These are phyloP conservation scores for Nannobrachium achirus DNA, from an alignment of 2,113 vertebrate species.

Conservation along the genomic window DNA sequence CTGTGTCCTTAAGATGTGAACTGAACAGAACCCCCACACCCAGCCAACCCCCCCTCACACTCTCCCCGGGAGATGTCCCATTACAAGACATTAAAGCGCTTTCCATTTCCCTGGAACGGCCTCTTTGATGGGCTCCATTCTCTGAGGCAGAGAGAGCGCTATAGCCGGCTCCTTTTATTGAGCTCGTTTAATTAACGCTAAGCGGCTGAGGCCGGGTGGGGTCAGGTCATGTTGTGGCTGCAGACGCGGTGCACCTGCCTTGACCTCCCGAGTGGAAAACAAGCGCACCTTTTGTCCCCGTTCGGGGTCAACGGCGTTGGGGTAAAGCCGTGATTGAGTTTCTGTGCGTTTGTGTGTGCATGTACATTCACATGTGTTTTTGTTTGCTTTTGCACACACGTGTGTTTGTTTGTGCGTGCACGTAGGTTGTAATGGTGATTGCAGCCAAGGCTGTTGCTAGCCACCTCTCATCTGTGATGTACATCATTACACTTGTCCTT, in stretches of 20 bases:
- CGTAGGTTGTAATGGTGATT: conserved; percentile 18
- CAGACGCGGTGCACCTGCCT: conserved; percentile 25
- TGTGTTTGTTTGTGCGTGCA: conserved; percentile 19
- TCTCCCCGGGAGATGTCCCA: too few relatives aligned
- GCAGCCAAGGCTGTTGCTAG: conserved; percentile 29
- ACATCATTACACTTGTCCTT: conserved; percentile 65
- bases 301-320: conserved; percentile 32
- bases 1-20: too few relatives aligned
- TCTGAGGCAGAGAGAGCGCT: too few relatives aligned
- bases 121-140: too few relatives aligned
- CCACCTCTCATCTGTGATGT: conserved; percentile 40
- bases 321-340: neutral
- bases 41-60: too few relatives aligned
- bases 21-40: too few relatives aligned
- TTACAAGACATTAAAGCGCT: too few relatives aligned
- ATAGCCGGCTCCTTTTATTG: too few relatives aligned
- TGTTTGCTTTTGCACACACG: neutral
- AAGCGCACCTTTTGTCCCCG: conserved; percentile 21
- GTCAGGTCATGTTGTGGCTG: conserved; percentile 30
- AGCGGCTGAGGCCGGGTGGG: conserved; percentile 2
- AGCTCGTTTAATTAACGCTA: conserved; percentile 35
- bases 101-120: too few relatives aligned
- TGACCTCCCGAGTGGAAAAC: conserved; percentile 22
- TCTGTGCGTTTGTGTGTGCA: neutral
- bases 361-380: conserved; percentile 1